A percentile compares a stretch with the other conserved stretches of the same genome.
Evolutionary conservation across 1,140 invertebrate species (phyloP).

Genomic region (Pectinophora gossypiella): DNA sequence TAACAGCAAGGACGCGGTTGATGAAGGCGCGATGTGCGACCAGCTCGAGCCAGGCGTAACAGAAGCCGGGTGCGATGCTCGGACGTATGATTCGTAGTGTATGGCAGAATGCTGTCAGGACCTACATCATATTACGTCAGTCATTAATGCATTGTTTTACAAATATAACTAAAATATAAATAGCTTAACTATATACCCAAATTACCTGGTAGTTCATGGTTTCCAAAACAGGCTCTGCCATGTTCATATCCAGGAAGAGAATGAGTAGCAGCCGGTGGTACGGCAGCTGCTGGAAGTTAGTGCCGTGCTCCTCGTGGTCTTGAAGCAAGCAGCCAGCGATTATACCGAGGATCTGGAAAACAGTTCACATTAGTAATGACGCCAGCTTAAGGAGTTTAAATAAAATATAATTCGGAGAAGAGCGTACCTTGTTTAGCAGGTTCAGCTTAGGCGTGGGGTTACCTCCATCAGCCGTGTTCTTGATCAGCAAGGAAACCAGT

Average conservation of each 20-base stretch:
- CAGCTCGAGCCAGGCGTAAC: constrained; percentile 98
- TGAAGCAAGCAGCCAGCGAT: constrained; percentile 95
- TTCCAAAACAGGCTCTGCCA: constrained; percentile 93
- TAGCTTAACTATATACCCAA: background rate
- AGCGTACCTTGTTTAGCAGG: constrained; percentile 92
- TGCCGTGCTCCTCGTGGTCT: constrained; percentile 93
- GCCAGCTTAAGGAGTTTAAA: too few species aligned
- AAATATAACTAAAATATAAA: background rate
- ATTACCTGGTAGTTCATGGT: constrained; percentile 89
- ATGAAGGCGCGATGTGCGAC: constrained; percentile 98
- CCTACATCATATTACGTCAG: constrained; percentile 52
- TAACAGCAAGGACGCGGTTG: constrained; percentile 93
- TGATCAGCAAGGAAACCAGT: constrained; percentile 96
- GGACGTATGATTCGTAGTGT: constrained; percentile 94
- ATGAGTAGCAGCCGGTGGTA: constrained; percentile 98
- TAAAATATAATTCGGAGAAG: too few species aligned
- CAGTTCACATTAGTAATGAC: background rate
- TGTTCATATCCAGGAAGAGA: constrained; percentile 97
- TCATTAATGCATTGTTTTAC: background rate
- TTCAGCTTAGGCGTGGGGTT: constrained; percentile 97
- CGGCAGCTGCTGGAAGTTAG: constrained; percentile 96
- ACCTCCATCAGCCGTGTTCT: constrained; percentile 92
- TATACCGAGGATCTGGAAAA: constrained; percentile 87
- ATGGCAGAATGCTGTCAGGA: constrained; percentile 93
- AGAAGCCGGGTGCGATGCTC: constrained; percentile 97